Evolutionary conservation across 2,888 invertebrate species (phyloP), one percentile per base, ranked within the genome.

Genomic region (Polietes domitor): DNA sequence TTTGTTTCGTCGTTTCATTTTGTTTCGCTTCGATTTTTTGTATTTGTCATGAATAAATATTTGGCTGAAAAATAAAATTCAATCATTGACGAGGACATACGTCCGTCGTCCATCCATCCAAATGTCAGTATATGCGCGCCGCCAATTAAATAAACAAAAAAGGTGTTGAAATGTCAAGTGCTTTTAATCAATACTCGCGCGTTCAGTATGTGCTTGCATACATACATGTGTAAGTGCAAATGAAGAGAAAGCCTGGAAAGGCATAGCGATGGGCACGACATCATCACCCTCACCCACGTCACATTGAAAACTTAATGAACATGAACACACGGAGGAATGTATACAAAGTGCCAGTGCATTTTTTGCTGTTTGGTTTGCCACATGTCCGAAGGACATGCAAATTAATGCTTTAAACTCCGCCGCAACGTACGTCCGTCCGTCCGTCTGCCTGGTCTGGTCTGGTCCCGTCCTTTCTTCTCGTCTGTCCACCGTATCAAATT

Each of bases 121-220:
- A 55, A 2, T 43, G 43, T 47, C 12, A 15, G 17, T 19, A 4
- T 37, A 24, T 37, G 55, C 26, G 68, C 72, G 70, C 43, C 65
- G 72, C 71, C 76, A 83, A 79, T 82, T 82, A 79, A 84, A 77
- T 73, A 77, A 80, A 82, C 77, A 82, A 73, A 85, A 81, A 85
- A 86, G 85, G 86, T 86, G 86, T 85, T 82, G 86, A 86, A 85
- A 83, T 83, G 85, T 85, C 86, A 86, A 85, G 85, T 79, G 83
- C 76, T 82, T 85, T 85, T 82, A 86, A 85, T 85, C 85, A 85
- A 82, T 85, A 83, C 74, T 68, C 74, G 71, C 58, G 17, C n/a
- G n/a, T n/a, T n/a, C n/a, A n/a, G n/a, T n/a, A n/a, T n/a, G n/a
- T n/a, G n/a, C n/a, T n/a, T n/a, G n/a, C 58, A 82, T 43, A 63